Percentiles rank a stretch among this genome's conserved stretches.
phyloP scores from a whole-genome alignment of 2,797 vertebrate genomes.

The Remorina albescens region DNA sequence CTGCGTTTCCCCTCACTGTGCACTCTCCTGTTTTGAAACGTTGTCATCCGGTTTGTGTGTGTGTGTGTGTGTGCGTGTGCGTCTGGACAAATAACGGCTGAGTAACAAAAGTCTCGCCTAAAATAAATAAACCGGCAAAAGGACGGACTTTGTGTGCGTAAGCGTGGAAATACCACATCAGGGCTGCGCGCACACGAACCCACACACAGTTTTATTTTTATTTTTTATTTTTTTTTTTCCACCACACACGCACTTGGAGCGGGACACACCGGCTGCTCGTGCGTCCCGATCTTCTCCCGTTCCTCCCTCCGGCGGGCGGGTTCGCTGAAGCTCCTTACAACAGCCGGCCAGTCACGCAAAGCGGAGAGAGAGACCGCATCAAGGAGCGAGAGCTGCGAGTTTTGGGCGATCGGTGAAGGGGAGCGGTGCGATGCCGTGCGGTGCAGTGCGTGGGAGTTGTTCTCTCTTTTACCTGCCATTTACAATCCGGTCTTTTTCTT shows the following conservation, averaged over 20 bases:
- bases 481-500: conserved; percentile 52
- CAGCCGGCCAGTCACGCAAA: conserved; percentile 66
- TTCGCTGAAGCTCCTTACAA: conserved; percentile 70
- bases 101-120: conserved; percentile 13
- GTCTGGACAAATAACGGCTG: conserved; percentile 25
- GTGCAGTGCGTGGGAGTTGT: conserved; percentile 79
- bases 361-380: conserved; percentile 61
- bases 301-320: conserved; percentile 65
- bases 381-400: conserved; percentile 48
- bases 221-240: too few relatives aligned
- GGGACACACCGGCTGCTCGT: conserved; percentile 66
- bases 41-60: background rate
- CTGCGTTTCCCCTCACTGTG: background rate
- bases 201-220: background rate
- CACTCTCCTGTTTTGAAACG: background rate
- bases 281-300: conserved; percentile 64
- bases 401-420: conserved; percentile 48
- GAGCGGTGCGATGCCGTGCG: conserved; percentile 54
- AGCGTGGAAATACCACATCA: too few relatives aligned
- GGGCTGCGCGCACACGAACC: conserved; percentile 16
- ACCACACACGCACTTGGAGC: conserved; percentile 23
- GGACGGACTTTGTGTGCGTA: background rate
- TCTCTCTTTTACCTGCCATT: conserved; percentile 60
- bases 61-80: background rate
- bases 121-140: conserved; percentile 25